These are phyloP conservation scores for Rhopalosiphum padi DNA, from an alignment of 1,140 invertebrate genomes.

Conservation along the genomic window DNA sequence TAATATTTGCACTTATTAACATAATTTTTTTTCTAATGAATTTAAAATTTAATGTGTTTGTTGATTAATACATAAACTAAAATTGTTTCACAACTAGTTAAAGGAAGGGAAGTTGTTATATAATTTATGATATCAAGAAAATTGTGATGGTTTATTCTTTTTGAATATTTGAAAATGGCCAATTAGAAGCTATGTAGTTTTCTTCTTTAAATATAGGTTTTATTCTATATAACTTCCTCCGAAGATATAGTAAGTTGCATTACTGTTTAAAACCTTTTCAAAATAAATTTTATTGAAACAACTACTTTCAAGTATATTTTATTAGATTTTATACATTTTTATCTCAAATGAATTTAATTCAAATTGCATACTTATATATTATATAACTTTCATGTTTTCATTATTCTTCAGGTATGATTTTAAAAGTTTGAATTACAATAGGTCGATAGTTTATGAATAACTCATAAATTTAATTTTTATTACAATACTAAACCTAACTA, in stretches of 20 bases:
- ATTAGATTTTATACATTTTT: too few relatives aligned
- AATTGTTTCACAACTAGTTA: background rate
- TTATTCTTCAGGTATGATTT: too few relatives aligned
- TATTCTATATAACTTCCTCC: background rate
- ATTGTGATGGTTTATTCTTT: too few relatives aligned
- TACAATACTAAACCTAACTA: too few relatives aligned
- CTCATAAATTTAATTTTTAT: too few relatives aligned
- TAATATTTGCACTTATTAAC: conserved; percentile 16
- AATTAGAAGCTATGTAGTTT: too few relatives aligned
- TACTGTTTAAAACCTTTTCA: background rate
- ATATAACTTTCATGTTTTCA: too few relatives aligned
- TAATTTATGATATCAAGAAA: too few relatives aligned
- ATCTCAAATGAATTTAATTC: too few relatives aligned
- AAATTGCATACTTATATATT: too few relatives aligned
- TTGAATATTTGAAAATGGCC: too few relatives aligned
- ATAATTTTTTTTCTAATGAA: background rate
- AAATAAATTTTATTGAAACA: background rate
- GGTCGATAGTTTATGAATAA: background rate
- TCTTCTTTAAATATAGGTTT: background rate
- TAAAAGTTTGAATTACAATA: background rate
- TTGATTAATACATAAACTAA: background rate
- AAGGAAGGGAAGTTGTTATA: background rate
- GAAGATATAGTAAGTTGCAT: background rate
- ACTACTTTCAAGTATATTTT: background rate
- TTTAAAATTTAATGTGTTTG: background rate